Evolutionary conservation across 2,797 vertebrate species (phyloP).

Genomic region (Phaenicophaeus curvirostris): DNA sequence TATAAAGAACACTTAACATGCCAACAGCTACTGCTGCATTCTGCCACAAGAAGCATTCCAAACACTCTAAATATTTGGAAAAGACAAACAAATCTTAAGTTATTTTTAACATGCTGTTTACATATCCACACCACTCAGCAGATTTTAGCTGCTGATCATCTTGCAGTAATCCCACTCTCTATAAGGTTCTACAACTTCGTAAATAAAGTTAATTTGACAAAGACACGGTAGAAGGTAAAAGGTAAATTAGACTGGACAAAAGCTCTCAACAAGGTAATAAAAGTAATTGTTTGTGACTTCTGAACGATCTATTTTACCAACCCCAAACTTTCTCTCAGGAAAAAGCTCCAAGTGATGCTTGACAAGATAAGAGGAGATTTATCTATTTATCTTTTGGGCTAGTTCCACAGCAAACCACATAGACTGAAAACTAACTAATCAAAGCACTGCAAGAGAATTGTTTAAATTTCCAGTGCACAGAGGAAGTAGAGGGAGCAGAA

Average conservation of each 20-base stretch:
- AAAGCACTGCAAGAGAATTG: neutral
- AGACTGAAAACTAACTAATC: neutral
- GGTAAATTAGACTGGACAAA: neutral
- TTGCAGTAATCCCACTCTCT: neutral
- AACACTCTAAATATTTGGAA: neutral
- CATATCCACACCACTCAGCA: neutral
- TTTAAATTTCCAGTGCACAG: neutral
- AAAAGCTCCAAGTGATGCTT: neutral
- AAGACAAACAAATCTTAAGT: neutral
- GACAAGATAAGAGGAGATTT: neutral
- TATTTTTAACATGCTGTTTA: neutral
- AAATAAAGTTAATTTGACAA: neutral
- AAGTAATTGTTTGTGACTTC: neutral
- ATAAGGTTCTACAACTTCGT: neutral
- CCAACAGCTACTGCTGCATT: neutral
- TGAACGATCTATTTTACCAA: neutral
- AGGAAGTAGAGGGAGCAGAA: neutral
- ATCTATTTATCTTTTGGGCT: neutral
- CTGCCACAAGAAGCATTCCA: slow-evolving; percentile 18
- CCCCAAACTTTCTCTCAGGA: neutral
- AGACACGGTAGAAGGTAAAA: neutral
- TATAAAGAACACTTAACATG: neutral
- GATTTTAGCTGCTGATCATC: neutral
- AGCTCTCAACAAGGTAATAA: neutral
- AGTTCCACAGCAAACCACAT: neutral